Evolutionary conservation across 2,888 invertebrate genomes (phyloP), one percentile per base, ranked within the genome.

Genomic region (Cryptocephalus moraei): DNA sequence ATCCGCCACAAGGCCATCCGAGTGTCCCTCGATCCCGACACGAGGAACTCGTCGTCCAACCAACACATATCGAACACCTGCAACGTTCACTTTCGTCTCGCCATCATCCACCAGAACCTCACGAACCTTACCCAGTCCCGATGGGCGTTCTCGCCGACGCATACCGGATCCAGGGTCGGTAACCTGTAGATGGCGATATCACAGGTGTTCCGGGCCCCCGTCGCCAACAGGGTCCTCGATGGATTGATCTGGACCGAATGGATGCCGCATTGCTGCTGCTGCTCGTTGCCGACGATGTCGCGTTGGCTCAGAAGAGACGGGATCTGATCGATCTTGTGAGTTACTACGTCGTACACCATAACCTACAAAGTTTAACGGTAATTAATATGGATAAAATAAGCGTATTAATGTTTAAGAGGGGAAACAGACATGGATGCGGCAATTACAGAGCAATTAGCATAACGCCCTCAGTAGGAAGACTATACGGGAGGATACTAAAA

Each of bases 231-330:
- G 8, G 91, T 90, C 67, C 82, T 78, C 45, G 93, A 94, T 11
- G 95, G 94, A 74, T 96, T 96, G 51, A 95, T 84, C 71, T 92
- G 88, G 56, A 95, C 84, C 48, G 91, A 87, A 74, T 96, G 94
- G 55, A 96, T 90, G 12, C 95, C 95, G 61, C 91, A 89, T 62
- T 88, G 87, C 54, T 80, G 79, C 56, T 81, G 81, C 45, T 76
- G 75, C 22, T 76, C 75, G 47, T 75, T 71, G 14, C 54, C 52
- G 9, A 53, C 13, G 41, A 73, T 67, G 59, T 76, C 75, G 62
- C 78, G 73, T 67, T 75, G 74, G 54, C 83, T 86, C 52, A 85
- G 75, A 49, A 92, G 73, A 1, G 90, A 90, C 9, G 94, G 94
- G 66, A 95, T 94, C 53, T 88, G 86, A 67, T 91, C 90, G 64